Conservation (phyloP, 2,888 invertebrate genomes). For the Troides helena region DNA sequence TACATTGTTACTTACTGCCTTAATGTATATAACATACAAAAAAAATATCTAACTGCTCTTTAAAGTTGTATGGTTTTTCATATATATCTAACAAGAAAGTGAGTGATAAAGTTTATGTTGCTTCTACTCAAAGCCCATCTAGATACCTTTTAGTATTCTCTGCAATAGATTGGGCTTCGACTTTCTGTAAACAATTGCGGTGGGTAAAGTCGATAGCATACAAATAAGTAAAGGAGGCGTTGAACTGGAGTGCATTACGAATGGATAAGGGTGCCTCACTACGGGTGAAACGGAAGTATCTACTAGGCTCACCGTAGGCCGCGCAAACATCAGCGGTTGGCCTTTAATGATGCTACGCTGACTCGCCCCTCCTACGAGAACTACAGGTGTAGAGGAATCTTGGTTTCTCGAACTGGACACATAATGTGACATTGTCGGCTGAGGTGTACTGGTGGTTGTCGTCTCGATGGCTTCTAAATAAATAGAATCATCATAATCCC, state of each 20-base stretch:
- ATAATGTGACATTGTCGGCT: constrained; percentile 35
- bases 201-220: constrained; percentile 49
- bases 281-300: constrained; percentile 64
- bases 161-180: constrained; percentile 57
- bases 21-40: no score
- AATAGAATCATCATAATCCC: constrained; percentile 69
- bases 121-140: constrained; percentile 40
- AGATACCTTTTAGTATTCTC: constrained; percentile 59
- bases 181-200: constrained; percentile 48
- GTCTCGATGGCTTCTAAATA: constrained; percentile 69
- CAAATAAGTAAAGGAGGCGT: constrained; percentile 60
- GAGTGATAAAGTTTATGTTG: no score
- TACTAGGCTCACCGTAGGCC: constrained; percentile 55
- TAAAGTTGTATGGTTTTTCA: no score
- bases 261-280: constrained; percentile 65
- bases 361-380: constrained; percentile 62
- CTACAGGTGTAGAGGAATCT: constrained; percentile 52
- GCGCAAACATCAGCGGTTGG: constrained; percentile 51
- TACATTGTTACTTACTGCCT: no score
- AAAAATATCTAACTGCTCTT: no score
- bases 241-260: constrained; percentile 50
- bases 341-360: constrained; percentile 55
- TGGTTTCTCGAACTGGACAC: constrained; percentile 41
- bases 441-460: constrained; percentile 46
- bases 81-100: no score